Evolutionary conservation across 2,888 invertebrate genomes (phyloP).

Genomic region (Drosophila nigricruria): DNA sequence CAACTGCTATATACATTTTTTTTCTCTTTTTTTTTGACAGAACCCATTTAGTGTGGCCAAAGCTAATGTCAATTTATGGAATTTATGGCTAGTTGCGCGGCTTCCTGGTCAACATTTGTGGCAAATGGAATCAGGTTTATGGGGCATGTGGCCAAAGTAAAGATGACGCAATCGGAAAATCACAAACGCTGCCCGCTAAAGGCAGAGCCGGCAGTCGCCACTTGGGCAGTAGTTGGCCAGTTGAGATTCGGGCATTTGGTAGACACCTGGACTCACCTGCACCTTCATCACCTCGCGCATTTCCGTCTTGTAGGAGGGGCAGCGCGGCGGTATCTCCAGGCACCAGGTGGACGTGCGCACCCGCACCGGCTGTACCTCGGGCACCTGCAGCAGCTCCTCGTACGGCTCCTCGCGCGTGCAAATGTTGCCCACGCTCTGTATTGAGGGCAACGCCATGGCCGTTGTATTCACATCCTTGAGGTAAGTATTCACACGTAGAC

Average conservation of each 20-base stretch:
- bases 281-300: conserved; percentile 89
- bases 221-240: conserved; percentile 17
- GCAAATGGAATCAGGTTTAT: conserved; percentile 68
- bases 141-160: conserved; percentile 70
- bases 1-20: not conserved
- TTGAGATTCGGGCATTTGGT: not conserved
- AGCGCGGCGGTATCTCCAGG: conserved; percentile 92
- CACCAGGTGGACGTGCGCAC: conserved; percentile 92
- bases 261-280: conserved; percentile 87
- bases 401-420: conserved; percentile 86
- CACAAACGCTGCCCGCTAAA: conserved; percentile 47
- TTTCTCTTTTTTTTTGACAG: conserved; percentile 40
- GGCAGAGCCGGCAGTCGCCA: conserved; percentile 65
- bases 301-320: conserved; percentile 90
- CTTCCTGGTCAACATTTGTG: conserved; percentile 62
- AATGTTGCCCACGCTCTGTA: conserved; percentile 70
- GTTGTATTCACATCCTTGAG: conserved; percentile 62
- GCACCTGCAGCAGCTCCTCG: conserved; percentile 85
- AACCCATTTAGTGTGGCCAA: conserved; percentile 55
- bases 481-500: conserved; percentile 68
- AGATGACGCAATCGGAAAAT: conserved; percentile 47
- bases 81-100: conserved; percentile 30
- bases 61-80: conserved; percentile 57
- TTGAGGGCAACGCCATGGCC: conserved; percentile 54
- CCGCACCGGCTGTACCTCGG: conserved; percentile 87